A percentile compares a stretch with the other conserved stretches of the same genome.
Evolutionary conservation across 2,888 invertebrate genomes (phyloP).

Genomic region (Trachelus iudaicus): DNA sequence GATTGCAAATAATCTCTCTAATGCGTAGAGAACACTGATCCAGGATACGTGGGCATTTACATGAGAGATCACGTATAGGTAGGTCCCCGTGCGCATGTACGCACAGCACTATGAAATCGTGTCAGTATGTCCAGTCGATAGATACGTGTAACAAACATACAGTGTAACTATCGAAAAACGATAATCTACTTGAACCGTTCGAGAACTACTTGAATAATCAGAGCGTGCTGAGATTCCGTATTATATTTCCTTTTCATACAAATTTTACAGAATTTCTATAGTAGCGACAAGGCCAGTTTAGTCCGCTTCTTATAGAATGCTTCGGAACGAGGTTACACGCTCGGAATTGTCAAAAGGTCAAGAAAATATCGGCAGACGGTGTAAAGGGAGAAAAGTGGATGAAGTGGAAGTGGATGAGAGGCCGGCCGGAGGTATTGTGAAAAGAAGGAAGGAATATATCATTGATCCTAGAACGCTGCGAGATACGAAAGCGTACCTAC

Average conservation of each 20-base stretch:
- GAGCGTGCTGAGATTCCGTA: neutral
- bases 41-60: neutral
- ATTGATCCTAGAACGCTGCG: neutral
- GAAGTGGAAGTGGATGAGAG: constrained; percentile 16
- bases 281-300: neutral
- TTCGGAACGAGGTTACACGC: neutral
- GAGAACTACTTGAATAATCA: neutral
- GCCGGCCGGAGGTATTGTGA: neutral
- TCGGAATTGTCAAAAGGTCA: neutral
- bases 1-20: constrained; percentile 40
- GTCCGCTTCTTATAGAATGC: neutral
- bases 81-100: neutral
- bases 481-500: neutral
- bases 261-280: neutral
- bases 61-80: neutral
- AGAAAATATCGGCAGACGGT: neutral
- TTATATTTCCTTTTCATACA: neutral
- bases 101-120: neutral
- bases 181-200: neutral
- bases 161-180: neutral
- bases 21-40: constrained; percentile 7
- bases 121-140: neutral
- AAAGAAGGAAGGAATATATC: neutral
- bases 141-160: neutral
- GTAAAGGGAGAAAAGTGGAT: neutral